Evolutionary conservation across 2,113 vertebrate species (phyloP).

Genomic region (Hippoglossus stenolepis): DNA sequence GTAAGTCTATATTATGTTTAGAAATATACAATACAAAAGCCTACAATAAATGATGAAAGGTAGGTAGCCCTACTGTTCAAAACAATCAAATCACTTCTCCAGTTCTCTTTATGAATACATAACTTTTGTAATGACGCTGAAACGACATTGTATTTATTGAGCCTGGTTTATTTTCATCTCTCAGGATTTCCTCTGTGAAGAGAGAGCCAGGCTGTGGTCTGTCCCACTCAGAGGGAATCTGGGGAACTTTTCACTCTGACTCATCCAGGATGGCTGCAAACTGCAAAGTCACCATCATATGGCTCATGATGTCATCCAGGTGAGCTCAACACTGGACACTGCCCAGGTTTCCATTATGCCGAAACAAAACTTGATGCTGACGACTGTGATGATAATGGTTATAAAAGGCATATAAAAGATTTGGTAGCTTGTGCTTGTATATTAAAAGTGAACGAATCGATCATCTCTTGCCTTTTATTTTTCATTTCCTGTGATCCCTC

Average conservation of each 20-base stretch:
- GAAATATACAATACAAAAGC: too few species aligned
- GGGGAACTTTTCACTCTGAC: conserved; percentile 51
- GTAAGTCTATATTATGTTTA: too few species aligned
- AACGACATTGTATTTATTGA: background rate
- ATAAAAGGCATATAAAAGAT: background rate
- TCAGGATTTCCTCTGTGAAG: conserved; percentile 9
- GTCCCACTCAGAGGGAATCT: background rate
- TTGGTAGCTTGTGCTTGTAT: background rate
- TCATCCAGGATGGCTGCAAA: conserved; percentile 33
- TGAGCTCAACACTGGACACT: conserved; percentile 1
- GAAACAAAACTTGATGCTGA: conserved; percentile 15
- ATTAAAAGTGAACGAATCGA: background rate
- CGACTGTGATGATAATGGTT: background rate
- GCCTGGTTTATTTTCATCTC: background rate
- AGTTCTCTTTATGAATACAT: background rate
- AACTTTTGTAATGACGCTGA: background rate
- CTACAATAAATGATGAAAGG: too few species aligned
- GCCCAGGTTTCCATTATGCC: conserved; percentile 11
- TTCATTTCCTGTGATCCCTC: conserved; percentile 7
- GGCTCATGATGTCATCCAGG: conserved; percentile 30
- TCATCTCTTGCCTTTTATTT: background rate
- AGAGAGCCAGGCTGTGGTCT: background rate
- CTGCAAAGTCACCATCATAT: conserved; percentile 43
- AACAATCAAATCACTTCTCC: background rate
- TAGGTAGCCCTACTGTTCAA: too few species aligned